phyloP scores from a whole-genome alignment of 2,797 vertebrate genomes.

The Siniperca obscura region DNA sequence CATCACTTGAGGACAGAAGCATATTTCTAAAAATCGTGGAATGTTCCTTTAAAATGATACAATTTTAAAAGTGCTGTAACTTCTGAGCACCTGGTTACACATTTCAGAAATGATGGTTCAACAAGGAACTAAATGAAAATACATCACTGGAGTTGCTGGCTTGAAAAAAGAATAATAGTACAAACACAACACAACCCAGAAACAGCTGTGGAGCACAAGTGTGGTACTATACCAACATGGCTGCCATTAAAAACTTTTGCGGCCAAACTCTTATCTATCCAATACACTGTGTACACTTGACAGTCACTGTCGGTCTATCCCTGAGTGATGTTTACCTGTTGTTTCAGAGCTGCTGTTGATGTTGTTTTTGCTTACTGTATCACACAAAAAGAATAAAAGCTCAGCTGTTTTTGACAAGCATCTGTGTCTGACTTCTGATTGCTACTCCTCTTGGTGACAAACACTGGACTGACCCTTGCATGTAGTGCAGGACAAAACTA shows the following conservation, averaged over 20 bases:
- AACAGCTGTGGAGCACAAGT: neutral
- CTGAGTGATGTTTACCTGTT: slow-evolving; percentile 41
- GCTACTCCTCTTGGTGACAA: neutral
- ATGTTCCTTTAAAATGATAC: neutral
- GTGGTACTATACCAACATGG: neutral
- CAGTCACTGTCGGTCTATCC: slow-evolving; percentile 6
- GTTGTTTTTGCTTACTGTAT: slow-evolving; percentile 52
- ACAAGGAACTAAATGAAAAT: slow-evolving; percentile 3
- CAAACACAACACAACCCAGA: neutral
- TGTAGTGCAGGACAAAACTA: no score
- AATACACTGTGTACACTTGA: slow-evolving; percentile 22
- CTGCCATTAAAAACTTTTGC: neutral
- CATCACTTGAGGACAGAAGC: neutral
- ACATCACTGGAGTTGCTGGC: neutral
- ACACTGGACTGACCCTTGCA: neutral
- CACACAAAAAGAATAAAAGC: slow-evolving; percentile 57
- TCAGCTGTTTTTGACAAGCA: slow-evolving; percentile 39
- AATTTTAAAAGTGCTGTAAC: neutral
- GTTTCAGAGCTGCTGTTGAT: slow-evolving; percentile 46
- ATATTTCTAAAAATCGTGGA: neutral
- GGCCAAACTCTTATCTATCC: slow-evolving; percentile 1
- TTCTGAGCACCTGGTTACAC: neutral
- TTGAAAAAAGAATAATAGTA: neutral
- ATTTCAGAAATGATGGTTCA: neutral
- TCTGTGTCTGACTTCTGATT: slow-evolving; percentile 6